Evolutionary conservation across 2,113 vertebrate species (phyloP), one percentile per base, ranked within the genome.

Genomic region (Semnopithecus entellus): DNA sequence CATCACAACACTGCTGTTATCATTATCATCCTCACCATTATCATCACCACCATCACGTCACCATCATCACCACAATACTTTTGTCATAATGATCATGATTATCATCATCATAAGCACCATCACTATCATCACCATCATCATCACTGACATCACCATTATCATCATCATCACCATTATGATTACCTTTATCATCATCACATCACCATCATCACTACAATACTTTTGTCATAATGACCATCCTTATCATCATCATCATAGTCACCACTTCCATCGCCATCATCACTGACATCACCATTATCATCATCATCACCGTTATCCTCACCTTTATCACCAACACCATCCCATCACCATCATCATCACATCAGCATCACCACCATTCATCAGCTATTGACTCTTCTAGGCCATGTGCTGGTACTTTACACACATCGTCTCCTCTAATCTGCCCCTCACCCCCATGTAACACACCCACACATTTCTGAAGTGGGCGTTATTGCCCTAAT

Each of bases 231-330:
- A 30, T 64, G 61, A 30, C 0, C 4, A 27, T 4, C 48, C 27
- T 0, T 61, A 50, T 0, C 48, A 76, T 0, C 50, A 61, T 0
- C 64, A 73, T 3, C 35, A 59, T 3, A 38, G 48, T 1, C 48
- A 79, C 0, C 14, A 14, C 0, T 25, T 32, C 17, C 4, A n/a
- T 2, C n/a, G 35, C 0, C n/a, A 32, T 2, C 59, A n/a, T 2
- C 10, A 38, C 0, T 9, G 38, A 0, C 50, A 59, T 0, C 64
- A 50, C 0, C 22, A n/a, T 0, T 76, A 38, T 0, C 13, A 64
- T 0, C 23, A 27, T 0, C 23, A 38, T 0, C 12, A 81, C 0
- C 12, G 2, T 1, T 11, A 88, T 1, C 6, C 7, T 1, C 70
- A 43, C 0, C 35, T 52, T 0, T 40, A 30, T 0, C 27, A 87